phyloP scores from a whole-genome alignment of 2,113 vertebrate genomes.

The Labeo rohita region DNA sequence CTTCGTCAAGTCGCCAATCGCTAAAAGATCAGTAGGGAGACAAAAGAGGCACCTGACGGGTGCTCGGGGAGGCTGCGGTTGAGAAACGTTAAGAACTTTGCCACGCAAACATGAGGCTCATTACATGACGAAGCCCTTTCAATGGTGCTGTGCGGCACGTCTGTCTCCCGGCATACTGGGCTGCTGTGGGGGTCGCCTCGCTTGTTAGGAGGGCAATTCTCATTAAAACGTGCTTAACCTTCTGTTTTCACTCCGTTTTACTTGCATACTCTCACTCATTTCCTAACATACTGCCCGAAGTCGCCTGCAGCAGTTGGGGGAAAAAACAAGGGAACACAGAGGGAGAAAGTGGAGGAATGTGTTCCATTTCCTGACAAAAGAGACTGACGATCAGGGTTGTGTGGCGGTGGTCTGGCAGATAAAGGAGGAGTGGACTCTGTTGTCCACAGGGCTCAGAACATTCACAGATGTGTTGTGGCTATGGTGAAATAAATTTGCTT shows the following conservation, averaged over 20 bases:
- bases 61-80: slow-evolving; percentile 7
- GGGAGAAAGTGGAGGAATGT: slow-evolving; percentile 39
- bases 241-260: slow-evolving; percentile 36
- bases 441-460: slow-evolving; percentile 5
- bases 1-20: slow-evolving; percentile 23
- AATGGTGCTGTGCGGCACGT: slow-evolving; percentile 25
- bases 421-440: slow-evolving; percentile 9
- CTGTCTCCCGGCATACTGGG: slow-evolving; percentile 31
- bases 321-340: slow-evolving; percentile 7
- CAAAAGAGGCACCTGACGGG: slow-evolving; percentile 34
- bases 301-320: slow-evolving; percentile 38
- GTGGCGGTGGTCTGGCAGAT: slow-evolving; percentile 34
- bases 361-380: slow-evolving; percentile 48
- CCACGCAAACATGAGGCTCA: slow-evolving; percentile 40
- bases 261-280: slow-evolving; percentile 27
- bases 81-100: slow-evolving; percentile 45
- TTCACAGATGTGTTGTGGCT: slow-evolving; percentile 28
- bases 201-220: slow-evolving; percentile 60
- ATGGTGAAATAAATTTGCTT: neutral
- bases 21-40: slow-evolving; percentile 44
- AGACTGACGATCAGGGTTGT: slow-evolving; percentile 26
- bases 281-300: slow-evolving; percentile 43
- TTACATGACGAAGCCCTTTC: slow-evolving; percentile 39
- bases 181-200: slow-evolving; percentile 50
- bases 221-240: slow-evolving; percentile 61